These are phyloP conservation scores for Bedellia somnulentella DNA, from an alignment of 2,888 invertebrate species.

Conservation along the genomic window DNA sequence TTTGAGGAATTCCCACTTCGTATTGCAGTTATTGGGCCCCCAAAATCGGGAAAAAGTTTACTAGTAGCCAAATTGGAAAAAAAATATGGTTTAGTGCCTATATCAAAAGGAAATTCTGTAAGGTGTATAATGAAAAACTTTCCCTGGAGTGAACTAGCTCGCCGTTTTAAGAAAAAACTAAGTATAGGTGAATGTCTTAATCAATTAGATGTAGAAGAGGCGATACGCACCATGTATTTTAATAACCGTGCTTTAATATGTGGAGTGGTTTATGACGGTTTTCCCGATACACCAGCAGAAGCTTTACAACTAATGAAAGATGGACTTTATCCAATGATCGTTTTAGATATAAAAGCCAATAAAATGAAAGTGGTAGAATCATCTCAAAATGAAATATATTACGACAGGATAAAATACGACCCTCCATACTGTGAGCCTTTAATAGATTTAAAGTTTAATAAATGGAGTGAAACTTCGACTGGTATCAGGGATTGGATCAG, in stretches of 20 bases:
- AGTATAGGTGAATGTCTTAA: slow-evolving; percentile 38
- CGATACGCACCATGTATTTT: slow-evolving; percentile 51
- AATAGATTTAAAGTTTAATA: slow-evolving; percentile 35
- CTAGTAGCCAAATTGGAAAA: slow-evolving; percentile 55
- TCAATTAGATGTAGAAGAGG: slow-evolving; percentile 42
- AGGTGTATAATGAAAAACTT: slow-evolving; percentile 48
- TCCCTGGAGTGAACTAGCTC: slow-evolving; percentile 50
- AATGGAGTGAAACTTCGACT: slow-evolving; percentile 31
- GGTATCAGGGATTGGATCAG: slow-evolving; percentile 49
- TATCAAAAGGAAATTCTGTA: slow-evolving; percentile 57
- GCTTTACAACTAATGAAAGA: slow-evolving; percentile 41
- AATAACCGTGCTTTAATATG: slow-evolving; percentile 47
- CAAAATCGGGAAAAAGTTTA: slow-evolving; percentile 64
- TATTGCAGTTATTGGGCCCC: slow-evolving; percentile 62
- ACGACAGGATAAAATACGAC: slow-evolving; percentile 23
- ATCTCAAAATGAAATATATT: slow-evolving; percentile 32
- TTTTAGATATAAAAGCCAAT: slow-evolving; percentile 51
- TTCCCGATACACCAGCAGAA: slow-evolving; percentile 55
- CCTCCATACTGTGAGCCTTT: slow-evolving; percentile 34
- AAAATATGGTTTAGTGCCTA: slow-evolving; percentile 52
- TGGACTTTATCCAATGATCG: slow-evolving; percentile 59
- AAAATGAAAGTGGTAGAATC: slow-evolving; percentile 31
- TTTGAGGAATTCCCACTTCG: slow-evolving; percentile 53
- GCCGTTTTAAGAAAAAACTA: slow-evolving; percentile 30
- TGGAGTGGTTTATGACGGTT: slow-evolving; percentile 67